Evolutionary conservation across 1,140 invertebrate genomes (phyloP).

Genomic region (Aphis craccivora): DNA sequence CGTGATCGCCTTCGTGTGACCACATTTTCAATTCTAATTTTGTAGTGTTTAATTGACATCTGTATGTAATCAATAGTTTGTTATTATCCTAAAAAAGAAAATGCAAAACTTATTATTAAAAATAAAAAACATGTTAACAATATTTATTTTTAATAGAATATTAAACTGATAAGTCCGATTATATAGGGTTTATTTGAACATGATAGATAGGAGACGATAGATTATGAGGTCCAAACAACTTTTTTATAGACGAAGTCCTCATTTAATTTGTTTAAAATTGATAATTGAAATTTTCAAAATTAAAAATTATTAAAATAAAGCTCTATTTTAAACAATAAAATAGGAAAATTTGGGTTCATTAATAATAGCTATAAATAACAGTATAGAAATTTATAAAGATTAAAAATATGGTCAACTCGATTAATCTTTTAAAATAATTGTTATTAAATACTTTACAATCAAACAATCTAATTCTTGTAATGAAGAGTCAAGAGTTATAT

Average conservation of each 20-base stretch:
- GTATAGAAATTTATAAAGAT: too few species aligned
- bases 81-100: slow-evolving; percentile 71
- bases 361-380: too few species aligned
- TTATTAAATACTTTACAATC: too few species aligned
- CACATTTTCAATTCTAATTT: slow-evolving; percentile 80
- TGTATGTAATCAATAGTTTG: slow-evolving; percentile 81
- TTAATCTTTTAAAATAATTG: too few species aligned
- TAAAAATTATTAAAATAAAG: too few species aligned
- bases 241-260: background rate
- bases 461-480: too few species aligned
- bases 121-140: background rate
- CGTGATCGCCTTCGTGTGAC: slow-evolving; percentile 82
- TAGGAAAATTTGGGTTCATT: too few species aligned
- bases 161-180: background rate
- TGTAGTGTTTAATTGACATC: slow-evolving; percentile 81
- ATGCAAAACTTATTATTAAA: background rate
- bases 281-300: background rate
- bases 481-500: too few species aligned
- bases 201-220: background rate
- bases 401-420: too few species aligned
- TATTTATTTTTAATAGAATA: background rate
- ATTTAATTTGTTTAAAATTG: background rate
- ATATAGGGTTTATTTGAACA: background rate
- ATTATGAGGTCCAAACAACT: fast-evolving
- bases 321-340: too few species aligned